Conservation (phyloP, 2,113 vertebrate species). For the Lichenostomus cassidix region DNA sequence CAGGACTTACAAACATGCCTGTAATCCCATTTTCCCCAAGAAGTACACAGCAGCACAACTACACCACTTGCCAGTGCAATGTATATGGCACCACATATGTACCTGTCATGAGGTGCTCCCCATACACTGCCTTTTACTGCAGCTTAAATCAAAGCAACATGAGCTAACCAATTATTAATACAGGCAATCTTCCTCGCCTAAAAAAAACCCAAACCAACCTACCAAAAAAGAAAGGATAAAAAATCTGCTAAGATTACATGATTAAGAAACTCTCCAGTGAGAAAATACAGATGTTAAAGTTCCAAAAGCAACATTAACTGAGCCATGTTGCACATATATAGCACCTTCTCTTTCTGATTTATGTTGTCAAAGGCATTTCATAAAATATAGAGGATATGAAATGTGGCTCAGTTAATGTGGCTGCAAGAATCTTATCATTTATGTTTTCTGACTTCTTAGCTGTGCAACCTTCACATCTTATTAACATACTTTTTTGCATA, state of each 20-base stretch:
- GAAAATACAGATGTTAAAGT: slow-evolving; percentile 35
- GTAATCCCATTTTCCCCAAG: neutral
- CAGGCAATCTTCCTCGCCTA: neutral
- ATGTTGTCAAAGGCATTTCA: slow-evolving; percentile 57
- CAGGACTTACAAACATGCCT: neutral
- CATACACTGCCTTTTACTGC: neutral
- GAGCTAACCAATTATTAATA: slow-evolving; percentile 23
- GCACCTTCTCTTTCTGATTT: slow-evolving; percentile 55
- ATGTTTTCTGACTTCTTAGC: slow-evolving; percentile 60
- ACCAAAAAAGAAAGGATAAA: neutral
- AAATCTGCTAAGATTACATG: neutral
- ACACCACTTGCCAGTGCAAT: neutral
- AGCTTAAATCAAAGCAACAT: slow-evolving; percentile 17
- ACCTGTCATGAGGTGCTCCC: neutral
- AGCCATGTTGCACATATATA: slow-evolving; percentile 40
- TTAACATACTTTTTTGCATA: slow-evolving; percentile 59
- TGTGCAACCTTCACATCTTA: slow-evolving; percentile 57
- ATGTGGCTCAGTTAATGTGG: slow-evolving; percentile 53
- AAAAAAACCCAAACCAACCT: neutral
- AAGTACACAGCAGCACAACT: neutral
- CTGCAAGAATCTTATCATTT: slow-evolving; percentile 59
- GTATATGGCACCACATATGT: neutral
- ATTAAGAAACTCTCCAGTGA: slow-evolving; percentile 40
- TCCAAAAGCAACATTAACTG: slow-evolving; percentile 49
- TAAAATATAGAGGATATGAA: slow-evolving; percentile 57